Evolutionary conservation across 2,113 vertebrate species (phyloP), one percentile per base, ranked within the genome.

Genomic region (Trogon melanurus): DNA sequence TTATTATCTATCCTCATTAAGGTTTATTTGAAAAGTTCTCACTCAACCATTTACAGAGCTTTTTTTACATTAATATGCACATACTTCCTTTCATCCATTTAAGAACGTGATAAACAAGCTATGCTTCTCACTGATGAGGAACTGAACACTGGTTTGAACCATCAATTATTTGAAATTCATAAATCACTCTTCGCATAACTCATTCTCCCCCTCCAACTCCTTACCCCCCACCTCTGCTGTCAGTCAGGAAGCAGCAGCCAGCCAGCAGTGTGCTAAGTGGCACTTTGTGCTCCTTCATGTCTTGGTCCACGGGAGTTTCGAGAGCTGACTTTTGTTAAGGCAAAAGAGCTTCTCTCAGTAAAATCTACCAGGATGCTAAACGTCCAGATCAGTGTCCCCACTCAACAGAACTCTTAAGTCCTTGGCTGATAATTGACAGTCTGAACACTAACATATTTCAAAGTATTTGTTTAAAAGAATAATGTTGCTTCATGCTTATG

Each of bases 11-110:
- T 62, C 38, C 72, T 96, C 71, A 90, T 58, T 93, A 78, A 88
- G 85, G 79, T 60, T 82, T 66, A 57, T 89, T 84, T 70, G 60
- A 94, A 67, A 85, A 84, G 22, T 79, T 89, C 73, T 95, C 48
- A 2, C 80, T 93, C 76, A 89, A 61, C 53, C 26, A 85, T 92
- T 95, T 93, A 80, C 86, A 91, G 96, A 82, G 51, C 36, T 85
- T 91, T 93, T 92, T 91, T 86, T 61, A 73, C 95, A 97, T 97
- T 93, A 98, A 97, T 98, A 97, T 97, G 96, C 80, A 97, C 94
- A 75, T 70, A 90, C 95, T 97, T 94, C 82, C 89, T 93, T 97
- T 95, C 95, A 97, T 84, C 91, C 95, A 85, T 97, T 96, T 97
- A 92, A 91, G 92, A 96, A 95, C 45, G 89, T 85, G 97, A 96